Conservation (phyloP, 2,797 vertebrate genomes). For the Chloroceryle inda region DNA sequence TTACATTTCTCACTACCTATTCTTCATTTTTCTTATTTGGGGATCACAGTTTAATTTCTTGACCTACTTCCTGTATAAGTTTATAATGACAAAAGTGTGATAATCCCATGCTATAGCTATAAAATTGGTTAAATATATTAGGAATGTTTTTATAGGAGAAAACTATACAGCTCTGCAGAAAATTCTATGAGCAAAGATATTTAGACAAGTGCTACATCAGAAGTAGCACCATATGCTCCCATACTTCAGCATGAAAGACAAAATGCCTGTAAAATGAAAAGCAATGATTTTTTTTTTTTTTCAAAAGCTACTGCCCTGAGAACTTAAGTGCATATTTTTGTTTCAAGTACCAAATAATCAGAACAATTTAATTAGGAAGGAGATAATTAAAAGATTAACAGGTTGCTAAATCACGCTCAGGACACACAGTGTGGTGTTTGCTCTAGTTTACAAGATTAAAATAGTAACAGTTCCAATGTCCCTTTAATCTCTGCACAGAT, state of each 20-base stretch:
- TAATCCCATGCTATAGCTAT: neutral
- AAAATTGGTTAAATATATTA: neutral
- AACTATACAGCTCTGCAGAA: neutral
- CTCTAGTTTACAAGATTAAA: conserved; percentile 46
- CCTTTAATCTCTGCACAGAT: conserved; percentile 9
- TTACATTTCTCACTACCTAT: neutral
- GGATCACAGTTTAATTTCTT: neutral
- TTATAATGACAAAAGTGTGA: neutral
- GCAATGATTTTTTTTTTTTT: conserved; percentile 58
- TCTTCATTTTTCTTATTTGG: neutral
- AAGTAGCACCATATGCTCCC: conserved; percentile 72
- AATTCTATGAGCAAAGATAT: conserved; percentile 55
- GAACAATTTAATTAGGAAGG: conserved; percentile 54
- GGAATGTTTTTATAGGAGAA: conserved; percentile 19
- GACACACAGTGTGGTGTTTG: neutral
- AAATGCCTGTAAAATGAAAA: conserved; percentile 50
- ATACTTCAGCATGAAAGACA: conserved; percentile 54
- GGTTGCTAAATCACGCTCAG: conserved; percentile 9
- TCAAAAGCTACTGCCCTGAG: conserved; percentile 39
- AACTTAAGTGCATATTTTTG: conserved; percentile 20
- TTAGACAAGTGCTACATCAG: conserved; percentile 69
- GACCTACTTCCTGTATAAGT: neutral
- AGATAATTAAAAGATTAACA: conserved; percentile 59
- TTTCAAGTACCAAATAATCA: conserved; percentile 68
- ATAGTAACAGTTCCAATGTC: neutral